Conservation (phyloP, 2,888 invertebrate species). For the Dexiosoma caninum region DNA sequence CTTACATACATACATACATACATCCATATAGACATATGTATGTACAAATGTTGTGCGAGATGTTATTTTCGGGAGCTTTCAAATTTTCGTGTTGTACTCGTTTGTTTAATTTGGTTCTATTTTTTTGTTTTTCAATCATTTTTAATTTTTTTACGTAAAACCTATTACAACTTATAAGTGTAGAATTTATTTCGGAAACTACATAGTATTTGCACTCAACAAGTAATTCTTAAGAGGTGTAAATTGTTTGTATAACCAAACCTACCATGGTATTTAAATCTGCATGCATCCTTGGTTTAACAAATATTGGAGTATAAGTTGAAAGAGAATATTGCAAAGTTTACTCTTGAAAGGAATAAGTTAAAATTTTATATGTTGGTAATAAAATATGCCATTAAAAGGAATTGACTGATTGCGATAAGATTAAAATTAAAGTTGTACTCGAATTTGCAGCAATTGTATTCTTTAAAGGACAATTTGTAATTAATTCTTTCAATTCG, state of each 20-base stretch:
- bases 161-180: constrained; percentile 55
- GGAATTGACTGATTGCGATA: neutral
- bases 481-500: no score
- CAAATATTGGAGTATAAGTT: neutral
- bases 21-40: neutral
- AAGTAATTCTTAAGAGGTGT: constrained; percentile 58
- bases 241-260: constrained; percentile 59
- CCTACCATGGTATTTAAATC: constrained; percentile 44
- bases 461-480: no score
- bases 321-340: neutral
- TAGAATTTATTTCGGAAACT: constrained; percentile 46
- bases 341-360: neutral
- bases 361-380: neutral
- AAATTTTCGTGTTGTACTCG: constrained; percentile 31
- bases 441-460: no score
- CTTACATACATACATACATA: neutral
- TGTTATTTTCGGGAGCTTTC: constrained; percentile 11
- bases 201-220: constrained; percentile 53
- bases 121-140: constrained; percentile 3
- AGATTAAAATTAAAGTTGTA: neutral
- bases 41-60: constrained; percentile 21
- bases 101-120: constrained; percentile 27
- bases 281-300: constrained; percentile 17
- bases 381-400: neutral
- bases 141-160: constrained; percentile 44